These are phyloP conservation scores for Muraenolepis orangiensis DNA, from an alignment of 2,797 vertebrate species.

Conservation along the genomic window DNA sequence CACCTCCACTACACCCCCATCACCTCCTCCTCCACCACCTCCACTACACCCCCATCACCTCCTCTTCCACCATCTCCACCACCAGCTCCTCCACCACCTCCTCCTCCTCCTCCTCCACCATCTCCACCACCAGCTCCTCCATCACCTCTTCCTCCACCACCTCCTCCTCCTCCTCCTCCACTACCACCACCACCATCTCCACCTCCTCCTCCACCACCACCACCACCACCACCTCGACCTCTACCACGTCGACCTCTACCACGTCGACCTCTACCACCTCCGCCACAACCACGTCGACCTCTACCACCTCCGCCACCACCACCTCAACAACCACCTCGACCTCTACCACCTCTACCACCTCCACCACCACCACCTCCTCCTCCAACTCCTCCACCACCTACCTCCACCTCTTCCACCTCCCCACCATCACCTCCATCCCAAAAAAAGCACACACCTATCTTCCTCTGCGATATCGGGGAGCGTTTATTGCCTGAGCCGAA, in stretches of 20 bases:
- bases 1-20: too few species aligned
- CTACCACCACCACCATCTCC: too few species aligned
- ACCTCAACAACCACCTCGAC: too few species aligned
- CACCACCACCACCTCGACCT: not conserved
- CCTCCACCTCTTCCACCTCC: constrained; percentile 15
- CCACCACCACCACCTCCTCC: constrained; percentile 12
- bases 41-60: too few species aligned
- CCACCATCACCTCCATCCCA: too few species aligned
- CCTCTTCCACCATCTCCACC: constrained; percentile 12
- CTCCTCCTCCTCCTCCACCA: constrained; percentile 10
- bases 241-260: too few species aligned
- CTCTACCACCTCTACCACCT: not conserved
- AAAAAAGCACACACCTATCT: constrained; percentile 23
- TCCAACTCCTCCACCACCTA: too few species aligned
- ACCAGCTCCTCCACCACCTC: constrained; percentile 3
- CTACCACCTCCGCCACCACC: constrained; percentile 10
- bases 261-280: constrained; percentile 24
- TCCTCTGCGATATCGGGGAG: constrained; percentile 27
- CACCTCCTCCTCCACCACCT: constrained; percentile 16
- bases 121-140: constrained; percentile 5
- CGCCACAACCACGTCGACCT: too few species aligned
- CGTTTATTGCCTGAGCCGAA: constrained; percentile 33
- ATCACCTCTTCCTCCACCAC: not conserved
- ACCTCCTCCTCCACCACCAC: constrained; percentile 15
- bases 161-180: constrained; percentile 11